Percentiles rank a stretch among this genome's conserved stretches.
phyloP scores from a whole-genome alignment of 2,888 invertebrate species.

The Drosophila nr. perissopoda region DNA sequence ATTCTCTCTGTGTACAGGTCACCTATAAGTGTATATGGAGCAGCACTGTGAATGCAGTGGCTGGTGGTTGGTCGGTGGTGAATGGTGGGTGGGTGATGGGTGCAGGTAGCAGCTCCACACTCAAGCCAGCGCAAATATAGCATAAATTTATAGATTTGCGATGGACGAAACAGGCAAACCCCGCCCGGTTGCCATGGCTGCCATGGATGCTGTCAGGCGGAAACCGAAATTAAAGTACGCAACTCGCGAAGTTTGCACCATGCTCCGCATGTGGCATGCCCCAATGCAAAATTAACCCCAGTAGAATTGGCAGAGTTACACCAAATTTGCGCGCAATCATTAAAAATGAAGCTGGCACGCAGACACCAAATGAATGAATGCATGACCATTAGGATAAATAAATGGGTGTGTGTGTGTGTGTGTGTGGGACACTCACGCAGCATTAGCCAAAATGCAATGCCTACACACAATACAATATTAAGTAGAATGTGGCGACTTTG shows the following conservation, averaged over 20 bases:
- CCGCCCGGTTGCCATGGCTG: slow-evolving; percentile 1
- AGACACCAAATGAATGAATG: slow-evolving; percentile 16
- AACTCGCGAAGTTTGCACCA: slow-evolving; percentile 40
- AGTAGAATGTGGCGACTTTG: slow-evolving; percentile 52
- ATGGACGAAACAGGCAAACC: slow-evolving; percentile 11
- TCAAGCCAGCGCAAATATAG: slow-evolving; percentile 36
- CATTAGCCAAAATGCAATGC: slow-evolving; percentile 25
- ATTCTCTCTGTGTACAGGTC: neutral
- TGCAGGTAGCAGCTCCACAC: neutral
- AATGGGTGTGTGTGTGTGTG: neutral
- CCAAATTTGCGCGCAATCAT: slow-evolving; percentile 17
- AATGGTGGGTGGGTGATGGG: too few species aligned
- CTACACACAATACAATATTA: slow-evolving; percentile 43
- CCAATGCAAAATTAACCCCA: slow-evolving; percentile 21
- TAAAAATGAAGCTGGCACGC: slow-evolving; percentile 30
- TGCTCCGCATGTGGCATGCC: slow-evolving; percentile 11
- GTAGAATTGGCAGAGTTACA: slow-evolving; percentile 16
- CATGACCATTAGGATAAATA: slow-evolving; percentile 11
- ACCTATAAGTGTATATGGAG: neutral
- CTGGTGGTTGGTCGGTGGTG: too few species aligned
- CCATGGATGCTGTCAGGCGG: slow-evolving; percentile 14
- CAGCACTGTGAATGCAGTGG: neutral
- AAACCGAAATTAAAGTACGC: slow-evolving; percentile 19
- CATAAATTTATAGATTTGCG: slow-evolving; percentile 69
- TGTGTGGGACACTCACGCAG: neutral